These are phyloP conservation scores for Ormyrus nitidulus DNA, from an alignment of 2,888 invertebrate species.

Conservation along the genomic window DNA sequence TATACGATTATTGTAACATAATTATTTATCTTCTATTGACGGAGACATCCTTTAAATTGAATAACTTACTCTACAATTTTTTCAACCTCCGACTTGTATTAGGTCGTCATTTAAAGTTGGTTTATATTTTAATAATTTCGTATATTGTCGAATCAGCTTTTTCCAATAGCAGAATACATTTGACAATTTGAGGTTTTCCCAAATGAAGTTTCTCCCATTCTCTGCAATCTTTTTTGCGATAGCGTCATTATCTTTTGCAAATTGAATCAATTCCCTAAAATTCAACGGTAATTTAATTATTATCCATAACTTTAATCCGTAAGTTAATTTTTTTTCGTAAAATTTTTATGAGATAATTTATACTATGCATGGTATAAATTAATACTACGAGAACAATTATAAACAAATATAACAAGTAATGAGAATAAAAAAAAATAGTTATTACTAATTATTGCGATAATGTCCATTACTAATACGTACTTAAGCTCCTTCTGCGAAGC, in stretches of 20 bases:
- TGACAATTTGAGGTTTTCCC: slow-evolving; percentile 87
- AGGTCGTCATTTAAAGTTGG: slow-evolving; percentile 79
- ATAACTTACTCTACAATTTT: neutral
- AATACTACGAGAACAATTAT: neutral
- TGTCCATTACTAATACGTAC: slow-evolving; percentile 66
- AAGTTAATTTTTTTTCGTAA: too few relatives aligned
- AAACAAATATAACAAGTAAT: neutral
- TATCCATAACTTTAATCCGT: neutral
- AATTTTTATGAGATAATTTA: neutral
- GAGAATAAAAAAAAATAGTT: neutral
- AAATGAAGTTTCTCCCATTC: slow-evolving; percentile 88
- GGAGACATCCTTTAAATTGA: too few relatives aligned
- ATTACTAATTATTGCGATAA: neutral
- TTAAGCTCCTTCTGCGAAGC: slow-evolving; percentile 83
- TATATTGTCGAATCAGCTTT: slow-evolving; percentile 84
- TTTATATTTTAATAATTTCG: slow-evolving; percentile 83
- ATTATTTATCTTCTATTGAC: too few relatives aligned
- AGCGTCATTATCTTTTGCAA: slow-evolving; percentile 85
- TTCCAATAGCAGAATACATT: slow-evolving; percentile 94
- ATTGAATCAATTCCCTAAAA: slow-evolving; percentile 82
- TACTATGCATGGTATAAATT: slow-evolving; percentile 1
- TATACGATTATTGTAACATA: too few relatives aligned
- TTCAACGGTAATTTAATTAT: slow-evolving; percentile 17
- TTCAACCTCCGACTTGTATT: slow-evolving; percentile 74
- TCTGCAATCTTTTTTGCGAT: slow-evolving; percentile 87